phyloP scores from a whole-genome alignment of 2,113 vertebrate genomes.

The Physeter macrocephalus region DNA sequence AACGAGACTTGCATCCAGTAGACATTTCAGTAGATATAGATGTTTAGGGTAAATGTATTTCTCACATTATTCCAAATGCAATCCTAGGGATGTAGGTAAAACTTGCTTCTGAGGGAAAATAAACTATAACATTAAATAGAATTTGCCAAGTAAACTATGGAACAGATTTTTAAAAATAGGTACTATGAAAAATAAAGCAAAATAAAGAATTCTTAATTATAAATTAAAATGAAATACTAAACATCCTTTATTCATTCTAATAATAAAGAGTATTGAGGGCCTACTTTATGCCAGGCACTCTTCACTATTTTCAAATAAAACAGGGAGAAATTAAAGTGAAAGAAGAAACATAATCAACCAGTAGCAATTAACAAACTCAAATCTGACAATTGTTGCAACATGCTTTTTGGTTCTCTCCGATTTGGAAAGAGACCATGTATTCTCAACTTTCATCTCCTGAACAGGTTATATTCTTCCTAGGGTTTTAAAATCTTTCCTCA shows the following conservation, averaged over 20 bases:
- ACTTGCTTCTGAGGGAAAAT: not conserved
- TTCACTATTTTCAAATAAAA: not conserved
- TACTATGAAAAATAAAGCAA: not conserved
- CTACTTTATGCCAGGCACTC: not conserved
- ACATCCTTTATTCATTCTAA: not conserved
- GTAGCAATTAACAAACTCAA: not conserved
- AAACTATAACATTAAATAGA: not conserved
- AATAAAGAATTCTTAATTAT: not conserved
- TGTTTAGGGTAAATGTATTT: not conserved
- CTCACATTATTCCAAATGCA: not conserved
- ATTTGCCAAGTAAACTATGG: not conserved
- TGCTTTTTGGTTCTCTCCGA: not conserved
- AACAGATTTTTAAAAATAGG: not conserved
- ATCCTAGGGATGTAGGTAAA: not conserved
- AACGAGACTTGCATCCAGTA: not conserved
- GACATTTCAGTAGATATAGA: not conserved
- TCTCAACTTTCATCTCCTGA: not conserved
- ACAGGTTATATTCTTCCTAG: constrained; percentile 41
- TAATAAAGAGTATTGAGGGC: not conserved
- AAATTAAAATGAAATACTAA: not conserved
- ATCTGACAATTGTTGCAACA: not conserved
- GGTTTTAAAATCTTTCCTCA: constrained; percentile 63
- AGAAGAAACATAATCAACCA: not conserved
- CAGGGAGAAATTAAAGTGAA: not conserved
- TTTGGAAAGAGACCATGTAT: not conserved